Evolutionary conservation across 2,113 vertebrate species (phyloP).

Genomic region (Lontra canadensis): DNA sequence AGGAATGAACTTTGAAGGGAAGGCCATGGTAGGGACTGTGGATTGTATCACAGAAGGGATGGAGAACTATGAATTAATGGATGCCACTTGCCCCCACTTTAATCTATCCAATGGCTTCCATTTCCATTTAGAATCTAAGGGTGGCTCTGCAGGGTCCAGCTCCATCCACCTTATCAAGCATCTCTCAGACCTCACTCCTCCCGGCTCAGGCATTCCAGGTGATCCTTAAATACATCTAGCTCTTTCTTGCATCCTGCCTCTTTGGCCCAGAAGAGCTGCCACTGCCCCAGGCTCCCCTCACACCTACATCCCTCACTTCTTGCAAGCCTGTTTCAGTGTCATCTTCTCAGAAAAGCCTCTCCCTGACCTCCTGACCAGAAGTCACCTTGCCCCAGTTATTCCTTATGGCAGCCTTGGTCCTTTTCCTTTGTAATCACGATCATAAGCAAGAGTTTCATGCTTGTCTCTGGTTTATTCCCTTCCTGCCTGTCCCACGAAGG

Average conservation of each 20-base stretch:
- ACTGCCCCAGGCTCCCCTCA: too few species aligned
- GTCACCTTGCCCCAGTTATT: too few species aligned
- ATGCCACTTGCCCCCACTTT: neutral
- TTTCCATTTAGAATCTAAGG: neutral
- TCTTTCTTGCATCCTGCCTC: neutral
- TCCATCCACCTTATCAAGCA: neutral
- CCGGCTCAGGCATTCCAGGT: neutral
- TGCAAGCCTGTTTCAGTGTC: neutral
- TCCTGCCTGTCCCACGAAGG: neutral
- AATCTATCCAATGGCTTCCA: neutral
- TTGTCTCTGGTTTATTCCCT: neutral
- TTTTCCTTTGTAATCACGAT: neutral
- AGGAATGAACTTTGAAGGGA: neutral
- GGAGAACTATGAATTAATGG: neutral
- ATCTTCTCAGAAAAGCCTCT: neutral
- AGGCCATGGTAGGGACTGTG: neutral
- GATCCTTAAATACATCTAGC: neutral
- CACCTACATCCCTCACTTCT: neutral
- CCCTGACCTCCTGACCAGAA: neutral
- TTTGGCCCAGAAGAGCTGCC: neutral
- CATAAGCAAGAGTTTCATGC: neutral
- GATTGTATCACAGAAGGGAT: neutral
- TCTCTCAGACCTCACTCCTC: neutral
- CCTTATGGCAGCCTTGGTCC: neutral
- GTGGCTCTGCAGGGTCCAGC: too few species aligned